Percentiles rank a stretch among this genome's conserved stretches.
Conservation (phyloP, 2,797 vertebrate species). For the Pangasius mekongensis region DNA sequence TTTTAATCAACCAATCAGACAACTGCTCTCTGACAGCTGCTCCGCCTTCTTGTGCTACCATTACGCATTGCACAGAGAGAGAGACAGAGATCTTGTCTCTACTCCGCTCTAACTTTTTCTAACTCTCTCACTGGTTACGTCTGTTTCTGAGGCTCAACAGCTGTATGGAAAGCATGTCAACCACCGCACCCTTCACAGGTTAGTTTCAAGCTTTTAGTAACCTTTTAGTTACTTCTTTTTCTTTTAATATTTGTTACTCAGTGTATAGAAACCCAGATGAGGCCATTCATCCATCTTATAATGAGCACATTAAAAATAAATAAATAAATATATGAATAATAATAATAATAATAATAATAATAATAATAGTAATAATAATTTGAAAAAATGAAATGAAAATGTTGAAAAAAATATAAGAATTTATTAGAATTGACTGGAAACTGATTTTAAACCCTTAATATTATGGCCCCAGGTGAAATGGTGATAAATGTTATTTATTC, state of each 20-base stretch:
- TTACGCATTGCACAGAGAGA: background rate
- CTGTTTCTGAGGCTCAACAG: background rate
- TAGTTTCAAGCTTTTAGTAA: constrained; percentile 49
- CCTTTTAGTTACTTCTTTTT: background rate
- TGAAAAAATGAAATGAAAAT: no score
- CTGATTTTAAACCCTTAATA: background rate
- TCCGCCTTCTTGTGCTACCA: background rate
- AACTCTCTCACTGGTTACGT: background rate
- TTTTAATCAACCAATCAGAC: background rate
- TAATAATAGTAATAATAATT: no score
- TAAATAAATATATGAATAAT: no score
- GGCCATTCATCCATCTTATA: background rate
- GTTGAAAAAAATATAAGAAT: background rate
- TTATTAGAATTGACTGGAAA: background rate
- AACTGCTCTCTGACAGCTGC: background rate
- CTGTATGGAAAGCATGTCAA: constrained; percentile 64
- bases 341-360: no score
- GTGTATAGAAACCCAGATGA: background rate
- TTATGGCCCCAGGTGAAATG: background rate
- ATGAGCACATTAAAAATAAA: background rate
- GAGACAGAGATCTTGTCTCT: background rate
- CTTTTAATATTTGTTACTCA: background rate
- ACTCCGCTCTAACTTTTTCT: background rate
- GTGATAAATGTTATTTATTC: background rate
- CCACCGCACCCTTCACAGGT: constrained; percentile 67